These are phyloP conservation scores for Tragelaphus buxtoni DNA, from an alignment of 2,113 vertebrate species.

Conservation along the genomic window DNA sequence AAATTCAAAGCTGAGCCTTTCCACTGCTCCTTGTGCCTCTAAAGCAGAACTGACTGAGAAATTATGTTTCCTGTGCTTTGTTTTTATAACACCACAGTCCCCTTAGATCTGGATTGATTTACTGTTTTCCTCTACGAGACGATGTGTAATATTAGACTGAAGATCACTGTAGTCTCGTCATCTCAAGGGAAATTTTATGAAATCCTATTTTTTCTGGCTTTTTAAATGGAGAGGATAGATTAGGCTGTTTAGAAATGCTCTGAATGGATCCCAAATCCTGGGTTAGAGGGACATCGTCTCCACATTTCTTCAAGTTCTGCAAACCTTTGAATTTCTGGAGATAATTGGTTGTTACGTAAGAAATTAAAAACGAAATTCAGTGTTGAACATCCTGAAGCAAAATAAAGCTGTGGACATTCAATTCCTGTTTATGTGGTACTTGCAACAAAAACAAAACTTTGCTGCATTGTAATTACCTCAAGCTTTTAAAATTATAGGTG, in stretches of 20 bases:
- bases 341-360: conserved; percentile 7
- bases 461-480: conserved; percentile 14
- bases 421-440: not conserved
- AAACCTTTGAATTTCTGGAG: not conserved
- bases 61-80: not conserved
- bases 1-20: not conserved
- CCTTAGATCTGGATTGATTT: not conserved
- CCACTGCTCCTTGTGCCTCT: not conserved
- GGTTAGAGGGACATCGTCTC: not conserved
- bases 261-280: not conserved
- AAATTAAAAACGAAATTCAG: not conserved
- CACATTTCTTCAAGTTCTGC: not conserved
- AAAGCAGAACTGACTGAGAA: not conserved
- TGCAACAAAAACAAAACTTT: not conserved
- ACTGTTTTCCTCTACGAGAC: not conserved
- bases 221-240: not conserved
- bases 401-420: not conserved
- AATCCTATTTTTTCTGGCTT: not conserved
- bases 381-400: not conserved
- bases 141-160: not conserved
- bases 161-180: not conserved
- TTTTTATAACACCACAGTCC: not conserved
- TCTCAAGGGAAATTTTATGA: not conserved
- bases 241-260: not conserved
- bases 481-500: conserved; percentile 18